These are phyloP conservation scores for Pempheris klunzingeri DNA, from an alignment of 2,797 vertebrate species.

Conservation along the genomic window DNA sequence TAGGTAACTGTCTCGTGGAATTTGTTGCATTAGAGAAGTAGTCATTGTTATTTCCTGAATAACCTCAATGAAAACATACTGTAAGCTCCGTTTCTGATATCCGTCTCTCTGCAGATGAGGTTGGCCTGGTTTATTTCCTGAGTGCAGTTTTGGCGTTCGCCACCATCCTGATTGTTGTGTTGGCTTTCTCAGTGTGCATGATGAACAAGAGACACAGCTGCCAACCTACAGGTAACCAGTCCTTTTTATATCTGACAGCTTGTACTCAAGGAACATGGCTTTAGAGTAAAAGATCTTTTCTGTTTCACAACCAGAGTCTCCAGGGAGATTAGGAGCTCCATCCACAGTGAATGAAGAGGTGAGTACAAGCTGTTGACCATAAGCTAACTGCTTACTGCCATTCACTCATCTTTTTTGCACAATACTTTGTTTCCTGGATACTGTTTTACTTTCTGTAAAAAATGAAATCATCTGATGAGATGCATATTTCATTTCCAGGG, in stretches of 20 bases:
- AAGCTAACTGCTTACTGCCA: neutral
- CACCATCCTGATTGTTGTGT: neutral
- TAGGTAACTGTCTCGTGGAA: neutral
- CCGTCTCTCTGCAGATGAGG: neutral
- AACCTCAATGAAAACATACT: neutral
- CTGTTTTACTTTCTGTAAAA: neutral
- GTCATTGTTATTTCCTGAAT: fast-evolving
- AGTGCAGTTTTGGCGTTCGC: constrained; percentile 6
- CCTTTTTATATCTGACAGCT: neutral
- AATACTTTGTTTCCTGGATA: neutral
- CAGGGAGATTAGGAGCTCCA: neutral
- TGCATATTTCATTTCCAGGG: neutral
- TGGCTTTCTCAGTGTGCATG: neutral
- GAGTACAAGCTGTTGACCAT: neutral
- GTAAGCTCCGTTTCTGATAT: neutral
- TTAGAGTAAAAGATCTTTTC: neutral
- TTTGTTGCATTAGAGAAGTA: neutral
- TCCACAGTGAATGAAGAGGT: neutral
- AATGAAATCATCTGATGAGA: neutral
- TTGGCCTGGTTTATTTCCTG: neutral
- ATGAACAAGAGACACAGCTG: neutral
- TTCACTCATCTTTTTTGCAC: neutral
- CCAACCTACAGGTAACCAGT: neutral
- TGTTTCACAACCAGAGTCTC: constrained; percentile 1
- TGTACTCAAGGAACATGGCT: neutral